These are phyloP conservation scores for Mesorhabditis belari DNA, from an alignment of 2,888 invertebrate species.

Conservation along the genomic window DNA sequence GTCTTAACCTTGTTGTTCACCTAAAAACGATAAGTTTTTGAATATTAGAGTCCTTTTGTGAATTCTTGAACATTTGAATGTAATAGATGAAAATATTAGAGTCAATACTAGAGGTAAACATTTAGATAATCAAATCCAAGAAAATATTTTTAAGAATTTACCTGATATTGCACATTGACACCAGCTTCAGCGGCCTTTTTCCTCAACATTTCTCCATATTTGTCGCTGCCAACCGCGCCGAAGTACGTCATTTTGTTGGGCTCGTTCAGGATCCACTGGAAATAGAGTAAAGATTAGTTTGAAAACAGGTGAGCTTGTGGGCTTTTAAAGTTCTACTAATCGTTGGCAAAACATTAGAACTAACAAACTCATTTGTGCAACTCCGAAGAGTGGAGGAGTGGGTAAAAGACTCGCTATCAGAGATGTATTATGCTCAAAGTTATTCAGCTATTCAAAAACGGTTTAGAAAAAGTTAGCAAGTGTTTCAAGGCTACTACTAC, in stretches of 20 bases:
- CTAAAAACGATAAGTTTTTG: constrained; percentile 11
- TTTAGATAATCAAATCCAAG: not conserved
- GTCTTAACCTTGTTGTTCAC: constrained; percentile 71
- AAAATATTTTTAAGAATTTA: constrained; percentile 49
- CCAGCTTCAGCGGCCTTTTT: constrained; percentile 70
- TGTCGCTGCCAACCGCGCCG: constrained; percentile 87
- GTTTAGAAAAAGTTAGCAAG: not conserved
- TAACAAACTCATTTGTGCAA: too few relatives aligned
- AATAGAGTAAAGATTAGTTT: constrained; percentile 7
- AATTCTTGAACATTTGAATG: too few relatives aligned
- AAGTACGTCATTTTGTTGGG: constrained; percentile 78
- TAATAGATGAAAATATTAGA: too few relatives aligned
- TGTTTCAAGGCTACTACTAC: not conserved
- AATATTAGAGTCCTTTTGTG: not conserved
- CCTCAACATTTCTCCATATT: constrained; percentile 75
- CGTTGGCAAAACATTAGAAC: too few relatives aligned
- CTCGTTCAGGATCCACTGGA: constrained; percentile 78
- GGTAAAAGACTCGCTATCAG: too few relatives aligned
- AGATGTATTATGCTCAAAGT: too few relatives aligned
- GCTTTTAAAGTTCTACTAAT: too few relatives aligned
- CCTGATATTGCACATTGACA: constrained; percentile 78
- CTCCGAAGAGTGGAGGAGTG: too few relatives aligned
- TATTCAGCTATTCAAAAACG: not conserved
- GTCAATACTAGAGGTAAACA: not conserved
- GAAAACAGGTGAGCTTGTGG: not conserved